Evolutionary conservation across 2,797 vertebrate genomes (phyloP), one percentile per base, ranked within the genome.

Genomic region (Peromyscus nudipes): DNA sequence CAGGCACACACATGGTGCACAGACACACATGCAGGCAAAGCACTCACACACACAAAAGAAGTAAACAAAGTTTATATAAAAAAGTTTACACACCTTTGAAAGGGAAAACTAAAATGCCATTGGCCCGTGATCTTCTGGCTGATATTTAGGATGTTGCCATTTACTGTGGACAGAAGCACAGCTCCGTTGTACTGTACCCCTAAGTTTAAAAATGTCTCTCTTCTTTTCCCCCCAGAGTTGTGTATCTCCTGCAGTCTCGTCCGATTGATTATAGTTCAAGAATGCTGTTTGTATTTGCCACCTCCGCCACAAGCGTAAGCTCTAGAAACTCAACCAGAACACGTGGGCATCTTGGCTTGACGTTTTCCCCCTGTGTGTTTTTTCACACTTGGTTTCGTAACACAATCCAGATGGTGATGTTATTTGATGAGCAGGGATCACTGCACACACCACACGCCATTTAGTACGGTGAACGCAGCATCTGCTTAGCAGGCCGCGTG

Each of bases 211-310:
- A 77, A 6, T 88, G 1, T 92, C 80, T 94, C 96, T 73, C 91
- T 21, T 57, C 91, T 21, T 57, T 92, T 92, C 7, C 43, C 69
- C 96, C 46, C 97, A 99, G 99, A 98, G 99, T 99, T 86, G 98
- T 99, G 27, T 99, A 99, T 98, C 99, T 99, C 3, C 99, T 99
- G 76, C 99, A 99, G 98, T 98, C 99, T 75, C 98, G 96, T 81
- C 98, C 99, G 0, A 83, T 98, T 97, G 99, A 99, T 67, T 99
- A 99, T 12, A 98, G 98, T 6, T 98, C 99, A 75, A 98, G 98
- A 84, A 98, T 99, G 97, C 99, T 99, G 37, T 99, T 98, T 96
- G 98, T 99, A 11, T 97, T 99, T 81, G 98, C 99, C 34, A 99
- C 99, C 49, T 99, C 99, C 4, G 98, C 99, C 84, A 99, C 99